Evolutionary conservation across 2,113 vertebrate genomes (phyloP), one percentile per base, ranked within the genome.

Genomic region (Clarias gariepinus): DNA sequence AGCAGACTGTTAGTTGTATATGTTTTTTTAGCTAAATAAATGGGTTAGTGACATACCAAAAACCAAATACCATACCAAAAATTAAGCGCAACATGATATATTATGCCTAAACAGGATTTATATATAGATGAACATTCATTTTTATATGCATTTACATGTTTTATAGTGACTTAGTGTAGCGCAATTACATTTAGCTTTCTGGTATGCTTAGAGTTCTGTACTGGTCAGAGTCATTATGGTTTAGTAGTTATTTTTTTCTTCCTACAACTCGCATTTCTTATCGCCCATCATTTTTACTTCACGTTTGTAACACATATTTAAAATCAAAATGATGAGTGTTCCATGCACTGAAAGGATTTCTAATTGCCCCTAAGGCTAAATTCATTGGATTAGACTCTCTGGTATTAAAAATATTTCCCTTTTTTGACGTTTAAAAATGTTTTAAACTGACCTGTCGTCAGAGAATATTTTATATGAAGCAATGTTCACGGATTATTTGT

Each of bases 401-500:
- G 25, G 3, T 16, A 78, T 55, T 53, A 18, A 57, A 47, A 9
- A 10, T 28, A 18, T 18, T 3, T 33, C 66, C 66, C 4, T 30
- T 18, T 28, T 73, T 73, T 23, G 19, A 73, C 28, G 4, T 71
- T 9, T 21, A 73, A 47, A 11, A 79, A n/a, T 41, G 9, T 23
- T 52, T 78, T 80, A 73, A 60, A 74, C 73, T 66, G 60, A 8
- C 6, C 41, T 64, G 60, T 74, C 61, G 53, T 87, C 23, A 52
- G 74, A 71, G 63, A 85, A 78, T 78, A 63, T 74, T 87, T 86
- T 57, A 76, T 58, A 84, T 18, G 21, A 85, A 85, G 21, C 78
- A 74, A 61, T 63, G 47, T 57, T 63, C 83, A 82, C 30, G 4
- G 53, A 57, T 80, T 89, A 82, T 83, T 82, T 85, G 82, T 90